phyloP scores from a whole-genome alignment of 2,113 vertebrate species.

The Serilophus lunatus region DNA sequence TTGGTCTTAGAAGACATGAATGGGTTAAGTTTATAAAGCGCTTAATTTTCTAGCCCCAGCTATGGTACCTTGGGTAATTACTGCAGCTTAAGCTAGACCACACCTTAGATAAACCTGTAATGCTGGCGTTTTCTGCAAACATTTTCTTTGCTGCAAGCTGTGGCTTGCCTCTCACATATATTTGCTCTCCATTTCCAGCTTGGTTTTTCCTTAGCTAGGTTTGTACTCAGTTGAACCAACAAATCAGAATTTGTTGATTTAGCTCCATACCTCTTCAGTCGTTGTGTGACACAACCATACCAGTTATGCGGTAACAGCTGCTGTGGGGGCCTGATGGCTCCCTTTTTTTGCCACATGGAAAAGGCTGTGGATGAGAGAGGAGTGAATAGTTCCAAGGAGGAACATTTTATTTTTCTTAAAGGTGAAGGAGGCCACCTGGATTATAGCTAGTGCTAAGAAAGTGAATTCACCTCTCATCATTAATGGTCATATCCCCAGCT shows the following conservation, averaged over 20 bases:
- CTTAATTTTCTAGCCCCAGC: conserved; percentile 74
- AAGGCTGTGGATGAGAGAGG: background rate
- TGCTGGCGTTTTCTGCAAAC: conserved; percentile 89
- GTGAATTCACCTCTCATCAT: background rate
- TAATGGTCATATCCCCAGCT: background rate
- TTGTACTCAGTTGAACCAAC: conserved; percentile 77
- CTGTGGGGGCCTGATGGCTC: background rate
- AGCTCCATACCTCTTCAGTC: conserved; percentile 59
- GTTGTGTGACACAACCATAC: conserved; percentile 61
- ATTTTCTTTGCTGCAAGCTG: conserved; percentile 87
- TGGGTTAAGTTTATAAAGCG: conserved; percentile 72
- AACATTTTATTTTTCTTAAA: conserved; percentile 8
- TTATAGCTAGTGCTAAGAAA: background rate
- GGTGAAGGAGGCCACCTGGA: background rate
- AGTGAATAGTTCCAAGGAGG: conserved; percentile 15
- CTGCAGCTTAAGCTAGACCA: conserved; percentile 87
- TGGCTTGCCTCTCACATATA: conserved; percentile 82
- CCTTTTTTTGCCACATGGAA: conserved; percentile 30
- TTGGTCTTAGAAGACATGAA: conserved; percentile 43
- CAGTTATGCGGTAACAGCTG: conserved; percentile 25
- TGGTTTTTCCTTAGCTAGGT: conserved; percentile 74
- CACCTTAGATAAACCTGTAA: conserved; percentile 97
- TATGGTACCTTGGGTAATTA: conserved; percentile 85
- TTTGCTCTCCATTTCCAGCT: conserved; percentile 74
- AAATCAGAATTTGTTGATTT: conserved; percentile 78